Percentiles rank a stretch among this genome's conserved stretches.
Evolutionary conservation across 2,113 vertebrate species (phyloP).

Genomic region (Dipodomys ordii): DNA sequence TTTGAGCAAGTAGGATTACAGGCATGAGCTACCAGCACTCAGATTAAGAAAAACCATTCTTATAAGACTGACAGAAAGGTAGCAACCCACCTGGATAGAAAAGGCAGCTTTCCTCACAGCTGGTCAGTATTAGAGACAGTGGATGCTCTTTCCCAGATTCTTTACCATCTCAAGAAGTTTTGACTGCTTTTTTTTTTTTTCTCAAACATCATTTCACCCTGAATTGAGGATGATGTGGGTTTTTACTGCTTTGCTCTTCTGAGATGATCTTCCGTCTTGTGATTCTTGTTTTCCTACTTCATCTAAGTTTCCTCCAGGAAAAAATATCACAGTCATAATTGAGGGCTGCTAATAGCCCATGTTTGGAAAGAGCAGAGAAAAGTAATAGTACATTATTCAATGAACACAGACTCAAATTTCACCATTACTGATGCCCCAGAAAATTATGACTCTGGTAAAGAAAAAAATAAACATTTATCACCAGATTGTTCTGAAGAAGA

Average conservation of each 20-base stretch:
- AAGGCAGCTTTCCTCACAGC: no score
- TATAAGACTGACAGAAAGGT: no score
- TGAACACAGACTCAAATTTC: background rate
- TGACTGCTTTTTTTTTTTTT: background rate
- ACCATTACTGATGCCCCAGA: background rate
- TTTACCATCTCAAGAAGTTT: background rate
- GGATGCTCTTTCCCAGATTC: background rate
- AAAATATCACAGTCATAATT: background rate
- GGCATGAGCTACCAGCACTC: no score
- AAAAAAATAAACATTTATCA: background rate
- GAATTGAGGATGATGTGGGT: background rate
- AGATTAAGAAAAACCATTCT: no score
- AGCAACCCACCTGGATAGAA: no score
- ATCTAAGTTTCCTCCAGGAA: slow-evolving; percentile 23
- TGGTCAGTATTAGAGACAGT: background rate
- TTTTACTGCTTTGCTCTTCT: background rate
- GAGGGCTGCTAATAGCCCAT: background rate
- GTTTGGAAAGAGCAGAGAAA: background rate
- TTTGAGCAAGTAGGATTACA: no score
- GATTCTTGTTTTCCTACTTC: slow-evolving; percentile 25
- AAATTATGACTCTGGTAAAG: background rate
- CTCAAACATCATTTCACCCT: background rate
- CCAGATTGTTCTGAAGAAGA: background rate
- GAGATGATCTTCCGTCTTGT: background rate
- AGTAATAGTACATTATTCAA: background rate